Percentiles rank a stretch among this genome's conserved stretches.
These are phyloP conservation scores for Agelastica alni DNA, from an alignment of 2,888 invertebrate genomes.

Conservation along the genomic window DNA sequence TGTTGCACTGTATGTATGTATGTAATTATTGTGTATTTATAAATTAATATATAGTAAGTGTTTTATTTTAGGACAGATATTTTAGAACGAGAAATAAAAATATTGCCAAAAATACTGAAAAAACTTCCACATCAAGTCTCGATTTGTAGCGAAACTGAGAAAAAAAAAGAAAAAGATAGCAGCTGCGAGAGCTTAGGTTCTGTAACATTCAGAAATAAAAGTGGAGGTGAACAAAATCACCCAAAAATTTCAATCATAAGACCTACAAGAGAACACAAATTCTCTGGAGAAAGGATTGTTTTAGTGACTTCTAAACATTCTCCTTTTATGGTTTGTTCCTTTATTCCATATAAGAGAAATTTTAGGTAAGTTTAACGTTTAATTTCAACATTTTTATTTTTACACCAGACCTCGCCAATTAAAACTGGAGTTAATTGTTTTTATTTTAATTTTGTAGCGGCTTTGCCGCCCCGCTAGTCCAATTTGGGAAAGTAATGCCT, in stretches of 20 bases:
- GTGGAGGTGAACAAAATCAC: slow-evolving; percentile 58
- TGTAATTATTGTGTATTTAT: too few species aligned
- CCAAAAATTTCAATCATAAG: slow-evolving; percentile 67
- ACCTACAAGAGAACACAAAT: slow-evolving; percentile 67
- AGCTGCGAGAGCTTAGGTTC: slow-evolving; percentile 76
- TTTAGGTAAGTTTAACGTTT: slow-evolving; percentile 8
- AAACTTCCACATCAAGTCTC: slow-evolving; percentile 58
- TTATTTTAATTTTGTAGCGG: too few species aligned
- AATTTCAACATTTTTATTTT: slow-evolving; percentile 8
- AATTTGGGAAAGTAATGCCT: too few species aligned
- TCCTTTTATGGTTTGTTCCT: slow-evolving; percentile 85
- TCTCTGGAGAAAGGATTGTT: slow-evolving; percentile 80
- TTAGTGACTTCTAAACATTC: slow-evolving; percentile 77
- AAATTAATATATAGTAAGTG: too few species aligned
- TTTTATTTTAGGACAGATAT: slow-evolving; percentile 44
- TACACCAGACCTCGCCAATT: too few species aligned
- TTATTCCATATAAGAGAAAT: slow-evolving; percentile 72
- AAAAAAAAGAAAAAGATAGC: slow-evolving; percentile 59
- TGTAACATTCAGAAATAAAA: slow-evolving; percentile 37
- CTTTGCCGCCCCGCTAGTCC: too few species aligned
- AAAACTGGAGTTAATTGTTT: too few species aligned
- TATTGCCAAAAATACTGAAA: slow-evolving; percentile 42
- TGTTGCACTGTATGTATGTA: too few species aligned
- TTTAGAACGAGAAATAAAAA: slow-evolving; percentile 40
- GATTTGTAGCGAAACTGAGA: slow-evolving; percentile 57